Evolutionary conservation across 2,797 vertebrate species (phyloP), one percentile per base, ranked within the genome.

Genomic region (Phylloscopus collybita): DNA sequence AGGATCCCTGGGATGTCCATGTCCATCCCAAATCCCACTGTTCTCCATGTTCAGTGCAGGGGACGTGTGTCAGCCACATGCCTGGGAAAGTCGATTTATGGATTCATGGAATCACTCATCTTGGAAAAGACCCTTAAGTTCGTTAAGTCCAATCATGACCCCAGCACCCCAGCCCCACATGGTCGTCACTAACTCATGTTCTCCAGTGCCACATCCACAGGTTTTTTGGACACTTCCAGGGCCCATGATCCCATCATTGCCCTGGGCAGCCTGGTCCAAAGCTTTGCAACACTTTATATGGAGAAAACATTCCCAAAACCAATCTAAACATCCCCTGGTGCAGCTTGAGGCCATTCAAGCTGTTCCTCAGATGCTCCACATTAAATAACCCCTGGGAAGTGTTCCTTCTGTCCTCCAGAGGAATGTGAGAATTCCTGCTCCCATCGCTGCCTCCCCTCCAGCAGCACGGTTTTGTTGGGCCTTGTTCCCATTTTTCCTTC

Each of bases 61-160:
- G 19, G 15, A 29, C 0, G 1, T 23, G 9, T 6, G 0, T 8
- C 40, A 22, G 21, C 65, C 53, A 6, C 3, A 0, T 2, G 18
- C 36, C 53, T 19, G 4, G 64, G n/a, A 36, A 54, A 51, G 34
- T 20, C 47, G 9, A 10, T 42, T 49, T 53, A 11, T 5, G 23
- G 34, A 49, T 29, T n/a, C 19, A 29, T 36, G 56, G 49, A 38
- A 29, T 29, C 18, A 27, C 6, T 75, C 14, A 9, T 30, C 22
- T 19, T 75, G 13, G 36, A 75, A 75, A 82, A 75, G 5, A 29
- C 19, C 27, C 50, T 56, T 27, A 14, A 36, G 30, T 3, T 20
- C 51, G 14, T 29, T 10, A 14, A 27, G 7, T 69, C 53, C 54
- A 56, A 3, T 9, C 16, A 23, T 2, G 13, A 27, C 23, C 36